phyloP scores from a whole-genome alignment of 37 sponge, comb jelly and placozoan genomes.

The Geodia barretti region DNA sequence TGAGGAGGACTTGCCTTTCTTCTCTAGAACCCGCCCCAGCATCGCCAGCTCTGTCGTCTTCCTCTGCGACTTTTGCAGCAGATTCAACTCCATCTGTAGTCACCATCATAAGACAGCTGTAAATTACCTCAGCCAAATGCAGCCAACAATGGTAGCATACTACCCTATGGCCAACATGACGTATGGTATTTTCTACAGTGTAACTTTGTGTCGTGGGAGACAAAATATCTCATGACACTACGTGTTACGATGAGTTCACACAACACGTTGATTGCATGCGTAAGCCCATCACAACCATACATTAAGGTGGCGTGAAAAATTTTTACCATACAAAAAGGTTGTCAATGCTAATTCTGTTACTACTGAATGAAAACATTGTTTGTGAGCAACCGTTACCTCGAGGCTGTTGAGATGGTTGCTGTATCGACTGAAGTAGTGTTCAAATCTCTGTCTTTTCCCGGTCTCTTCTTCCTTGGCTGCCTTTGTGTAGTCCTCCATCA shows the following conservation, averaged over 20 bases:
- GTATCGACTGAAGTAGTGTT: conserved; percentile 49
- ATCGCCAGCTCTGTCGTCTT: conserved; percentile 32
- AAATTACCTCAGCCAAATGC: too few species aligned
- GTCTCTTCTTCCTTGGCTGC: conserved; percentile 10
- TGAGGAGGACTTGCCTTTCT: conserved; percentile 25
- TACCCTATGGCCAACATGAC: not conserved
- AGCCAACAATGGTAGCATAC: not conserved
- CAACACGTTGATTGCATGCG: too few species aligned
- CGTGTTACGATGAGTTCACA: too few species aligned
- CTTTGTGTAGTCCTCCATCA: conserved; percentile 28
- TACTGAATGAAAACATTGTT: not conserved
- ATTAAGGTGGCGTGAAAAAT: too few species aligned
- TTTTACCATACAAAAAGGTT: too few species aligned
- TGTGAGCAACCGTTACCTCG: conserved; percentile 1
- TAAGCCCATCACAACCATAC: too few species aligned
- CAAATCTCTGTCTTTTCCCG: conserved; percentile 16
- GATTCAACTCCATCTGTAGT: conserved; percentile 52
- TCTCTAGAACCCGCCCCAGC: conserved; percentile 49
- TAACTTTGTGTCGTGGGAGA: too few species aligned
- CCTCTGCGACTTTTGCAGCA: conserved; percentile 29
- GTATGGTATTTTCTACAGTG: too few species aligned
- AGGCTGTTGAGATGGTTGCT: conserved; percentile 58
- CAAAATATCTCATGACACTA: too few species aligned
- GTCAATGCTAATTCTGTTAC: too few species aligned
- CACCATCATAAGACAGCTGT: too few species aligned